These are phyloP conservation scores for Heteromyza rotundicornis DNA, from an alignment of 2,888 invertebrate genomes.

Conservation along the genomic window DNA sequence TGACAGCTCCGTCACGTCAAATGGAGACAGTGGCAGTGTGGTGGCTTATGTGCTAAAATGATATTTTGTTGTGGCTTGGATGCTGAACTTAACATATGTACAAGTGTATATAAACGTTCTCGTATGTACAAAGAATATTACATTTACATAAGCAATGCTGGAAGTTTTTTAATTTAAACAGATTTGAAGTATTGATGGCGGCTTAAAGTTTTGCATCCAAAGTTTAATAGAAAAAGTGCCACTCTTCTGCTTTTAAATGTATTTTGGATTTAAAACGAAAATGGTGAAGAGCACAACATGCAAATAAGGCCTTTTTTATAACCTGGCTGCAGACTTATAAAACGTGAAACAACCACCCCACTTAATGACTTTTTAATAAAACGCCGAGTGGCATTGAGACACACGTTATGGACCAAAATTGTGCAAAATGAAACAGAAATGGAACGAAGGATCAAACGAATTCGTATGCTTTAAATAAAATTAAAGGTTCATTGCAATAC, in stretches of 20 bases:
- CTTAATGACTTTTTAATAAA: slow-evolving; percentile 41
- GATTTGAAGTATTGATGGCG: slow-evolving; percentile 38
- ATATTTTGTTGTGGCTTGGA: neutral
- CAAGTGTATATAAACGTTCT: too few relatives aligned
- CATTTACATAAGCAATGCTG: slow-evolving; percentile 6
- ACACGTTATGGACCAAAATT: too few relatives aligned
- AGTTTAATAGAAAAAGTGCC: slow-evolving; percentile 2
- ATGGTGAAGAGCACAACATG: slow-evolving; percentile 1
- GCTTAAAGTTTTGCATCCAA: slow-evolving; percentile 22
- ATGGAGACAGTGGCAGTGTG: neutral
- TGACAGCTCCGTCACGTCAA: slow-evolving; percentile 37
- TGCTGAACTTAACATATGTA: neutral
- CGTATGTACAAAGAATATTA: neutral
- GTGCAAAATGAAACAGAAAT: too few relatives aligned
- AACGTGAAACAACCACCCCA: slow-evolving; percentile 14
- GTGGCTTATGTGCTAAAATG: neutral
- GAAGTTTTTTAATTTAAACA: slow-evolving; percentile 51
- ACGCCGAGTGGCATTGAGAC: slow-evolving; percentile 9
- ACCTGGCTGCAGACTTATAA: slow-evolving; percentile 25
- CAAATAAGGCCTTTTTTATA: slow-evolving; percentile 29
- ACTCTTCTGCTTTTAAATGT: slow-evolving; percentile 6
- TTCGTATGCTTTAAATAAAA: too few relatives aligned
- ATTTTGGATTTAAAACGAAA: slow-evolving; percentile 10
- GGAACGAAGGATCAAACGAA: too few relatives aligned
- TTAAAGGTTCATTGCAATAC: too few relatives aligned